These are phyloP conservation scores for Cerastis rubricosa DNA, from an alignment of 2,888 invertebrate genomes.

Conservation along the genomic window DNA sequence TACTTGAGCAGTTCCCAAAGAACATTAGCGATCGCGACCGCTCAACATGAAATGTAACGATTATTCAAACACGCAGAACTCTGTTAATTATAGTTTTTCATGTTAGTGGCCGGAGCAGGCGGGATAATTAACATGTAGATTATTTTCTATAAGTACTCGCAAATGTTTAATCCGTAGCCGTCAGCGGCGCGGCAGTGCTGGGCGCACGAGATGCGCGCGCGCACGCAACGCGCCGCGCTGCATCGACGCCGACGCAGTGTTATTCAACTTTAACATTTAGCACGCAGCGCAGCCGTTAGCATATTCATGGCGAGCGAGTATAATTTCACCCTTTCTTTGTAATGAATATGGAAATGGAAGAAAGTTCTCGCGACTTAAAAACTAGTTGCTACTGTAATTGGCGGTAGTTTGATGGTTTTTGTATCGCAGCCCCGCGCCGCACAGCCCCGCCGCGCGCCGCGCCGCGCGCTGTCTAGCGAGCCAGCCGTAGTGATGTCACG, in stretches of 20 bases:
- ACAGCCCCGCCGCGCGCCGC: conserved; percentile 31
- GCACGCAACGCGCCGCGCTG: conserved; percentile 56
- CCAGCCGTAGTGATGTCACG: conserved; percentile 49
- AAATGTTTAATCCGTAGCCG: conserved; percentile 66
- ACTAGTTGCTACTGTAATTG: conserved; percentile 87
- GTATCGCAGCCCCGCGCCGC: conserved; percentile 53
- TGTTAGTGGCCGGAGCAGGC: conserved; percentile 42
- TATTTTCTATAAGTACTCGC: conserved; percentile 57
- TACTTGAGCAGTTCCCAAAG: conserved; percentile 32
- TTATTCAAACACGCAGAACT: conserved; percentile 59
- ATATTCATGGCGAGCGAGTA: conserved; percentile 84
- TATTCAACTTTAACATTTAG: conserved; percentile 90
- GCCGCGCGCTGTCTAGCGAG: conserved; percentile 31
- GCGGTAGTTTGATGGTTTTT: conserved; percentile 80
- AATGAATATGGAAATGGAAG: conserved; percentile 89
- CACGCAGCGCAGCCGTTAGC: conserved; percentile 81
- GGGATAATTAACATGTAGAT: conserved; percentile 71
- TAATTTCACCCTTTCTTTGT: conserved; percentile 90
- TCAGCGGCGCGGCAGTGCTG: conserved; percentile 44
- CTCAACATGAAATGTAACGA: conserved; percentile 43
- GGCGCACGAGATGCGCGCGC: conserved; percentile 61
- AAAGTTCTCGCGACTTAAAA: conserved; percentile 89
- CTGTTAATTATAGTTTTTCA: conserved; percentile 63
- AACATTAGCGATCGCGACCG: conserved; percentile 24
- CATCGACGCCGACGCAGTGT: conserved; percentile 71